Evolutionary conservation across 2,113 vertebrate genomes (phyloP).

Genomic region (Oreochromis aureus): DNA sequence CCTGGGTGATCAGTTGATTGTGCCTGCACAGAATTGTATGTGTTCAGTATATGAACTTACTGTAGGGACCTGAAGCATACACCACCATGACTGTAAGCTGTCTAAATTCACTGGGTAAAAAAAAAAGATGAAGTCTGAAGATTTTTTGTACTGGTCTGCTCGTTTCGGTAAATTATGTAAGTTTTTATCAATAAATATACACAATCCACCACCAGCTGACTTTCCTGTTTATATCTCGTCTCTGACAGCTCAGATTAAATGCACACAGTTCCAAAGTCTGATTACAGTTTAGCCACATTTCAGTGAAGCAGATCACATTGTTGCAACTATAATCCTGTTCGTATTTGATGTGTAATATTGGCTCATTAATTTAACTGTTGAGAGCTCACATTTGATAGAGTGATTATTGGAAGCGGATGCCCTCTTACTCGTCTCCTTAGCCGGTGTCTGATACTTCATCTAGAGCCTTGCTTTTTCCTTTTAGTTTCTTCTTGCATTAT

Average conservation of each 20-base stretch:
- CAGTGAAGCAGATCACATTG: background rate
- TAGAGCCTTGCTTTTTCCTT: background rate
- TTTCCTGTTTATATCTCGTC: background rate
- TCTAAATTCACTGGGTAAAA: background rate
- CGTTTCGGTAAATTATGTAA: accelerated
- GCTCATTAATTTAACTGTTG: background rate
- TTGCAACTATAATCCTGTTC: background rate
- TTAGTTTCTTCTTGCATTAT: background rate
- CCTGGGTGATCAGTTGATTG: background rate
- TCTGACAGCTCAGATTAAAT: background rate
- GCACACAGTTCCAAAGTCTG: background rate
- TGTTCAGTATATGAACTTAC: background rate
- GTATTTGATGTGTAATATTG: background rate
- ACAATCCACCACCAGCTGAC: accelerated
- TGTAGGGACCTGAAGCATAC: background rate
- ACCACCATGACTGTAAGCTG: background rate
- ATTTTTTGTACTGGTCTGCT: background rate
- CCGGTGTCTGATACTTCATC: background rate
- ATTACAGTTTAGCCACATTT: background rate
- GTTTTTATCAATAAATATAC: background rate
- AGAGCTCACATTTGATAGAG: background rate
- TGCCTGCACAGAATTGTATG: background rate
- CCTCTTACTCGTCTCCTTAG: background rate
- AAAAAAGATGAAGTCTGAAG: background rate
- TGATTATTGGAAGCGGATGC: background rate